Percentiles rank a stretch among this genome's conserved stretches.
Evolutionary conservation across 2,797 vertebrate genomes (phyloP).

Genomic region (Pachyuromys duprasi): DNA sequence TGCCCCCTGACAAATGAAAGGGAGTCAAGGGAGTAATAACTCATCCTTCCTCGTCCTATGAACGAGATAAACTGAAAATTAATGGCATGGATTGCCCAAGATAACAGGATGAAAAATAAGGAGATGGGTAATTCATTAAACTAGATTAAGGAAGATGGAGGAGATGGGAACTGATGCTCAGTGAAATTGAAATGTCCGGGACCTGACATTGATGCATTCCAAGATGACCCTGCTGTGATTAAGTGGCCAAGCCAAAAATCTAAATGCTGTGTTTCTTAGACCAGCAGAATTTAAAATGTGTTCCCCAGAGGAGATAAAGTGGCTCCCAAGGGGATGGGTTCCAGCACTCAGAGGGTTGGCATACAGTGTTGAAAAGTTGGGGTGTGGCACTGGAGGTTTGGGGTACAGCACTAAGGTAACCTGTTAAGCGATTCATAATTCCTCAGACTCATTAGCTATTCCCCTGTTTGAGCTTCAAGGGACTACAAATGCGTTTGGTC

Average conservation of each 20-base stretch:
- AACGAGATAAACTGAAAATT: conserved; percentile 72
- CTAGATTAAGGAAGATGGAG: conserved; percentile 65
- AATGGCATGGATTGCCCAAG: conserved; percentile 55
- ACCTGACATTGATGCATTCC: conserved; percentile 54
- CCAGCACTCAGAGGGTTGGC: not conserved
- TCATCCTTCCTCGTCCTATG: conserved; percentile 45
- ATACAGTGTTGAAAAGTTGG: not conserved
- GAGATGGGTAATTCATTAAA: conserved; percentile 68
- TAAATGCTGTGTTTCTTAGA: conserved; percentile 57
- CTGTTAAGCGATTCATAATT: not conserved
- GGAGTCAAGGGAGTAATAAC: not conserved
- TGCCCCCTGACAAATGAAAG: not conserved
- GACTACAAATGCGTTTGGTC: not conserved
- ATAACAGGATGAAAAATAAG: conserved; percentile 66
- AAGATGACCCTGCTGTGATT: not conserved
- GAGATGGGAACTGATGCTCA: conserved; percentile 56
- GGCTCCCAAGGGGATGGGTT: not conserved
- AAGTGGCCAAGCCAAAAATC: conserved; percentile 38
- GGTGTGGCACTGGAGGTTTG: not conserved
- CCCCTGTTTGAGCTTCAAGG: not conserved
- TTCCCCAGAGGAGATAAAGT: conserved; percentile 31
- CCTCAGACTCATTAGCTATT: not conserved
- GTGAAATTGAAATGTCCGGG: conserved; percentile 70
- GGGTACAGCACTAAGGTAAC: not conserved
- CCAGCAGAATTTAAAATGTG: conserved; percentile 46